A percentile compares a stretch with the other conserved stretches of the same genome.
These are phyloP conservation scores for Tetramorium bicarinatum DNA, from an alignment of 2,888 invertebrate genomes.

Conservation along the genomic window DNA sequence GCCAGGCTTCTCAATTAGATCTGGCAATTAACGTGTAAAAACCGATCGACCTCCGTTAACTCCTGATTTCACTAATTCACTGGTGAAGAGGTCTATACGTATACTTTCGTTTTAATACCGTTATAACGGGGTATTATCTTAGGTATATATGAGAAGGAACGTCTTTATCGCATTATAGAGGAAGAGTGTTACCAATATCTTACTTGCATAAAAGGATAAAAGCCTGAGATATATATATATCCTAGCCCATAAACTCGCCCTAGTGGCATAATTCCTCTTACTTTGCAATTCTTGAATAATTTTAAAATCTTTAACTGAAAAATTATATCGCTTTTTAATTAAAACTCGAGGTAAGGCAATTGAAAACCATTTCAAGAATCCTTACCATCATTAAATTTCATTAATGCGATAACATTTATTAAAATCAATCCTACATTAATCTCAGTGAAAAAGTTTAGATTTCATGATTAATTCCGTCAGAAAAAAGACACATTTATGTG, in stretches of 20 bases:
- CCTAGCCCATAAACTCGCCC: neutral
- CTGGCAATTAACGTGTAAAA: constrained; percentile 42
- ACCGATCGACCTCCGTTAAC: constrained; percentile 36
- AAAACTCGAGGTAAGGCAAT: neutral
- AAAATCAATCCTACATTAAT: constrained; percentile 18
- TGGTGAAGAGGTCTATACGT: neutral
- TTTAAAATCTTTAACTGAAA: neutral
- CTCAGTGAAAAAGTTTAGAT: neutral
- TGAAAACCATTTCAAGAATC: neutral
- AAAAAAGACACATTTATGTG: neutral
- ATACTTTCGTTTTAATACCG: neutral
- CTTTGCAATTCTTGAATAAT: constrained; percentile 29
- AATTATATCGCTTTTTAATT: constrained; percentile 30
- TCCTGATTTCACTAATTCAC: constrained; percentile 31
- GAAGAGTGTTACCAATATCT: constrained; percentile 14
- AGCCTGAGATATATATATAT: neutral
- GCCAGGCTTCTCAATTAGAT: constrained; percentile 36
- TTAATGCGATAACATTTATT: constrained; percentile 9
- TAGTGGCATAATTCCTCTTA: constrained; percentile 12
- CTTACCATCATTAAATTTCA: neutral
- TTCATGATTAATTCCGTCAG: neutral
- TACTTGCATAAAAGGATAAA: constrained; percentile 29
- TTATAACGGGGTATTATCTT: neutral
- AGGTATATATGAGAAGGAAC: neutral
- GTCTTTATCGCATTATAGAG: neutral